Base-by-base conservation (phyloP, 2,797 vertebrate species). In the Silurus aristotelis region DNA sequence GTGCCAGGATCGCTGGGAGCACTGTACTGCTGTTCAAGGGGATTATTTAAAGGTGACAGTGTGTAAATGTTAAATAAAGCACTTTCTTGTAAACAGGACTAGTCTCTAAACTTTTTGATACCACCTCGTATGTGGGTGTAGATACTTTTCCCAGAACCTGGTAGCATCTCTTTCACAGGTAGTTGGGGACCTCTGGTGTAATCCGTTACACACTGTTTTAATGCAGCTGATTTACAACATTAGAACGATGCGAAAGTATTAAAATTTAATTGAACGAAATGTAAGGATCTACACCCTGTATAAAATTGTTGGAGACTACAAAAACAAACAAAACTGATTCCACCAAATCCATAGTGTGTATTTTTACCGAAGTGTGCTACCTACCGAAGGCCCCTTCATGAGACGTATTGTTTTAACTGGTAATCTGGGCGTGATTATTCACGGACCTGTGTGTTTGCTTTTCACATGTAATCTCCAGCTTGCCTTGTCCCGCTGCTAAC, bases 391-490 rank as follows among this genome's bases (percentile, higher is more conserved):
- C 85, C 85, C 85, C 80, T 80, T 80, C 38, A 82, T 86, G 86
- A 87, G 86, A 87, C 85, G 46, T 63, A 87, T 87, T 91, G 88
- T 91, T 91, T 91, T 90, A 91, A 90, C 90, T 87, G 76, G 88
- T 92, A 91, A 92, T 90, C 90, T 90, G 86, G 84, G 84, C 84
- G 87, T 83, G 88, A 90, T 89, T 89, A 92, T 86, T 79, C 87
- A 82, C 80, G 85, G 87, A 89, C 87, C 82, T 48, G 70, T 78
- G 67, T 91, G 91, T 92, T 92, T 89, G 90, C 91, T 90, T 92
- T 92, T 92, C 92, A 92, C 92, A 92, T 90, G 89, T 91, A 92
- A 92, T 91, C 92, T 92, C 90, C 86, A 90, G 90, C 88, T 89
- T 83, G 87, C 85, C 91, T 87, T 82, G 86, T 91, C 87, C 91